Percentiles rank a stretch among this genome's conserved stretches.
Conservation (phyloP, 2,797 vertebrate species). For the Danio albolineatus region DNA sequence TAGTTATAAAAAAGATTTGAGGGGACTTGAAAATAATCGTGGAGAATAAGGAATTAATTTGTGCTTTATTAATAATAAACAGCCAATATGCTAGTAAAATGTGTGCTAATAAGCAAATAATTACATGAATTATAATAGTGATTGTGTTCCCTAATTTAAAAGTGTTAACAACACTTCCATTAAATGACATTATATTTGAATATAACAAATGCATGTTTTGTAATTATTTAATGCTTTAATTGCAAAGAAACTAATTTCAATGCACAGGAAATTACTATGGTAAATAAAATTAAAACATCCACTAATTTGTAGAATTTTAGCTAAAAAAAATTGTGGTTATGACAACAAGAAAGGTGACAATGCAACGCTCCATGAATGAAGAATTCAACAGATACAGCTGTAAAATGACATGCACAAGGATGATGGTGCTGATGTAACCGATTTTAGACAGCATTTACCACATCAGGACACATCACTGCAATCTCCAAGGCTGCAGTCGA, state of each 20-base stretch:
- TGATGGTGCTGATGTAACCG: background rate
- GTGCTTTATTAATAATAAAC: too few species aligned
- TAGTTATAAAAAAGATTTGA: too few species aligned
- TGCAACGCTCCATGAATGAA: background rate
- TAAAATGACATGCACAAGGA: slow-evolving; percentile 4
- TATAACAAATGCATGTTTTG: too few species aligned
- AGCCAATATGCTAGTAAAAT: too few species aligned
- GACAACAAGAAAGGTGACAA: background rate
- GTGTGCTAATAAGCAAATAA: too few species aligned
- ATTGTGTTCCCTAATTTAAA: too few species aligned
- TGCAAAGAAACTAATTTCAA: background rate
- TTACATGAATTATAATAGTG: too few species aligned
- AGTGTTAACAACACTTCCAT: too few species aligned
- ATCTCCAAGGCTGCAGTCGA: slow-evolving; percentile 26
- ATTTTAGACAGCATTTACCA: slow-evolving; percentile 24
- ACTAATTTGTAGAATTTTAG: background rate
- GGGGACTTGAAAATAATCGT: too few species aligned
- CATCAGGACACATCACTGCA: slow-evolving; percentile 17
- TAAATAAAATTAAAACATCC: background rate
- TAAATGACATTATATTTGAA: too few species aligned
- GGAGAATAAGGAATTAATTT: too few species aligned
- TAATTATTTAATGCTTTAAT: too few species aligned
- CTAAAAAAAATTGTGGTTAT: background rate
- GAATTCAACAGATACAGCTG: background rate
- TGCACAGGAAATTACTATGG: background rate